Evolutionary conservation across 2,888 invertebrate species (phyloP).

Genomic region (Drosophila subquinaria): DNA sequence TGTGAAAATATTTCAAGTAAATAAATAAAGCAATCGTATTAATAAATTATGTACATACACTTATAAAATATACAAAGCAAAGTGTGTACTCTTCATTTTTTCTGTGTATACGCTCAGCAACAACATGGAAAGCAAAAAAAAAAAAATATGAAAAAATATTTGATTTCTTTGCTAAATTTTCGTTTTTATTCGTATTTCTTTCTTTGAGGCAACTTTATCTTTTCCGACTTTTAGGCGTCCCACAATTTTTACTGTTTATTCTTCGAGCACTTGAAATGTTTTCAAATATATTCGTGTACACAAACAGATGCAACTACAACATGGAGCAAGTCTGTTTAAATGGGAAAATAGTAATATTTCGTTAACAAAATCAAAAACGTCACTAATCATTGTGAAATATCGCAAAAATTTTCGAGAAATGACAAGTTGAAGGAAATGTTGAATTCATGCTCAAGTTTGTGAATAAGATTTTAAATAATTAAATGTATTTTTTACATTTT

Average conservation of each 20-base stretch:
- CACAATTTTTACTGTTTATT: slow-evolving; percentile 58
- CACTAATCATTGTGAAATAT: slow-evolving; percentile 16
- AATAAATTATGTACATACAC: slow-evolving; percentile 49
- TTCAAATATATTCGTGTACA: slow-evolving; percentile 38
- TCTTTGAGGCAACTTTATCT: slow-evolving; percentile 21
- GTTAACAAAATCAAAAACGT: slow-evolving; percentile 2
- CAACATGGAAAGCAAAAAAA: slow-evolving; percentile 3
- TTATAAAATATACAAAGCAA: slow-evolving; percentile 21
- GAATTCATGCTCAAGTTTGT: background rate
- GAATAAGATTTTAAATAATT: too few species aligned
- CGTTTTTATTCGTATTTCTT: slow-evolving; percentile 22
- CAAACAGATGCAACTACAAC: slow-evolving; percentile 27
- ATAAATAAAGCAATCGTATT: slow-evolving; percentile 60
- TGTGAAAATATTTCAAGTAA: slow-evolving; percentile 66
- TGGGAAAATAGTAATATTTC: background rate
- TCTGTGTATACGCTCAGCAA: background rate
- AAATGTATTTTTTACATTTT: too few species aligned
- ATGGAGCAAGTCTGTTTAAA: background rate
- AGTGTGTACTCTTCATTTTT: slow-evolving; percentile 5
- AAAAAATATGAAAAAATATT: slow-evolving; percentile 3
- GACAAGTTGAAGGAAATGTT: slow-evolving; percentile 21
- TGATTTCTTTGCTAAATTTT: slow-evolving; percentile 41
- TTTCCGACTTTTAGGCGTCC: slow-evolving; percentile 15
- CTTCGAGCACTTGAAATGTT: slow-evolving; percentile 66
- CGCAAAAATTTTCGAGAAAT: slow-evolving; percentile 8